Base-by-base conservation (phyloP, 1,140 invertebrate genomes). In the Acromyrmex echinatior region DNA sequence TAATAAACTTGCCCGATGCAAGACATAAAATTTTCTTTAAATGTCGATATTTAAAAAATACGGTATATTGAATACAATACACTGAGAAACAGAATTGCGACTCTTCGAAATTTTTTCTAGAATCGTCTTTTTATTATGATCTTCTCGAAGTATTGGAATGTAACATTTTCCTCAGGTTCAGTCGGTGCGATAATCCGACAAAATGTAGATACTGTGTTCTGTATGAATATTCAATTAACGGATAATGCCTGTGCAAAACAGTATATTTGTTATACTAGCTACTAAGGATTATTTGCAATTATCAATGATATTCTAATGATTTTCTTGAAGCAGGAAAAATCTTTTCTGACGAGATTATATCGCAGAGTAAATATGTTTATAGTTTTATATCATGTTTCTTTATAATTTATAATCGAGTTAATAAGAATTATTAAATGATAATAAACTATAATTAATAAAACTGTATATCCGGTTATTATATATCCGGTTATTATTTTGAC, bases 221-320 rank as follows among this genome's bases (percentile, higher is more conserved):
- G 63, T 85, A 89, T 92, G 90, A 91, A 92, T 92, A 92, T 92
- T 92, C 88, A 90, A 88, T 88, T 74, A 76, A 66, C 76, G 39
- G 18, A 68, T 28, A 85, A 62, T 51, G 60, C 45, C 76, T 49
- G 16, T 63, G 76, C 58, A 86, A 51, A 39, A 35, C 21, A 4
- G 21, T 28, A 49, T 60, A 35, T 58, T 79, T 79, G 68, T 68
- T 88, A 73, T 66, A 78, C 7, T 35, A 10, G 53, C 25, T 49
- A 58, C 28, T 49, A 56, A 78, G 16, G 9, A 63, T 60, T 49
- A 78, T n/a, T 62, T 66, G 6, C 62, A 31, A 80, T 80, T 80
- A 70, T 56, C 31, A 18, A 53, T 16, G 21, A 14, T 5, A 14
- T 53, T 39, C 35, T 21, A 18, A 25, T 7, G 68, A 35, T 7